phyloP scores from a whole-genome alignment of 2,113 vertebrate genomes.

The Harpagus bidentatus region DNA sequence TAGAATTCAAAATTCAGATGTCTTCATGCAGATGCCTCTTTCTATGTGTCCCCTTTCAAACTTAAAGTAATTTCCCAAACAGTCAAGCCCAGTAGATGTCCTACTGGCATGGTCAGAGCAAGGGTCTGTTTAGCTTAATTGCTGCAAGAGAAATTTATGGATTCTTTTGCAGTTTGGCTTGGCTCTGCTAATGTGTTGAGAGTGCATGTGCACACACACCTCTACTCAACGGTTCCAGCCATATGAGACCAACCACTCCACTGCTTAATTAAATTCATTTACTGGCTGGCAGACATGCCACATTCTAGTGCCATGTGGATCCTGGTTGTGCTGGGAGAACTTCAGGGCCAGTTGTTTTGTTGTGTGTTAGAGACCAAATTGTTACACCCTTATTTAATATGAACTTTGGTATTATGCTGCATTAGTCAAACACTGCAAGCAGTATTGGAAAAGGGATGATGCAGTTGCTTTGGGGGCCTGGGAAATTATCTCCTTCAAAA shows the following conservation, averaged over 20 bases:
- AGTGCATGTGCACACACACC: not conserved
- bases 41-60: not conserved
- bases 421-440: not conserved
- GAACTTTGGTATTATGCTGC: not conserved
- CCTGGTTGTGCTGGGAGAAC: constrained; percentile 8
- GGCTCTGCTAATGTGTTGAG: not conserved
- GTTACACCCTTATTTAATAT: not conserved
- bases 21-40: not conserved
- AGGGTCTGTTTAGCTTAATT: not conserved
- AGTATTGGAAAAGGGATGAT: not conserved
- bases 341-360: not conserved
- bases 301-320: constrained; percentile 20
- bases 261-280: constrained; percentile 50
- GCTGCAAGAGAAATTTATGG: not conserved
- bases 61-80: not conserved
- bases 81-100: not conserved
- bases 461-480: not conserved
- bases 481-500: not conserved
- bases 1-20: not conserved
- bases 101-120: not conserved
- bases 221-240: not conserved
- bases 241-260: constrained; percentile 11
- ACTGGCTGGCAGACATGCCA: constrained; percentile 11
- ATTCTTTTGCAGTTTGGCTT: not conserved
- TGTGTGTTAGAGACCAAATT: not conserved